phyloP scores from a whole-genome alignment of 2,113 vertebrate genomes.

The Chaenocephalus aceratus region DNA sequence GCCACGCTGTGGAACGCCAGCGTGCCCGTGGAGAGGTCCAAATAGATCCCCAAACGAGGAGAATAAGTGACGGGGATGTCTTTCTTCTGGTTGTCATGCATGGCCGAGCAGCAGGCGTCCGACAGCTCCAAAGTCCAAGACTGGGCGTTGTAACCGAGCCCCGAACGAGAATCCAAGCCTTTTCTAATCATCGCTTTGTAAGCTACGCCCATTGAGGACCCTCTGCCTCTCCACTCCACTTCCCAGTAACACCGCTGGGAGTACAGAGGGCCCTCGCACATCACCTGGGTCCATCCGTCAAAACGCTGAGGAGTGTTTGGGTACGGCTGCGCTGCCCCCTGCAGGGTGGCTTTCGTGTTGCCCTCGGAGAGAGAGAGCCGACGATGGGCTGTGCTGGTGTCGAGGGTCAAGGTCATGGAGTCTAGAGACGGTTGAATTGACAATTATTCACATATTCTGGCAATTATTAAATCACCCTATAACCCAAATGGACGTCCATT shows the following conservation, averaged over 20 bases:
- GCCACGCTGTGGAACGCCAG: conserved; percentile 86
- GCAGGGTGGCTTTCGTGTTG: conserved; percentile 79
- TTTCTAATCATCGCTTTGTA: conserved; percentile 81
- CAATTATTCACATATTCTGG: conserved; percentile 3
- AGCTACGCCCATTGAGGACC: conserved; percentile 83
- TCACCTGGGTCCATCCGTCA: conserved; percentile 85
- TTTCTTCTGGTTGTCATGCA: conserved; percentile 87
- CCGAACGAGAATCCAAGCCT: conserved; percentile 83
- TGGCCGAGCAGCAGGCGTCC: conserved; percentile 86
- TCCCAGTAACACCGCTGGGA: conserved; percentile 85
- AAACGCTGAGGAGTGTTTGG: conserved; percentile 75
- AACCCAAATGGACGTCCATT: too few relatives aligned
- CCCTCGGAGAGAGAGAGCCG: conserved; percentile 78
- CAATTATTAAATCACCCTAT: too few relatives aligned
- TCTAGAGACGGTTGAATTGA: conserved; percentile 25
- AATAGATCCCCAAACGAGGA: conserved; percentile 84
- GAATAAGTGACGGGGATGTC: conserved; percentile 82
- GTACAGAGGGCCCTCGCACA: conserved; percentile 81
- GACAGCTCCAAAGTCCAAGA: conserved; percentile 89
- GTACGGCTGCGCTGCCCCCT: conserved; percentile 56
- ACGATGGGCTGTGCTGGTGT: conserved; percentile 79
- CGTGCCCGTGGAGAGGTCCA: conserved; percentile 72
- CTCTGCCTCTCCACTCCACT: conserved; percentile 84
- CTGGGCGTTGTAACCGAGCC: conserved; percentile 86
- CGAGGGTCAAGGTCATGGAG: conserved; percentile 71